Percentiles rank a stretch among this genome's conserved stretches.
Conservation (phyloP, 2,797 vertebrate species). For the Clarias fuscus region DNA sequence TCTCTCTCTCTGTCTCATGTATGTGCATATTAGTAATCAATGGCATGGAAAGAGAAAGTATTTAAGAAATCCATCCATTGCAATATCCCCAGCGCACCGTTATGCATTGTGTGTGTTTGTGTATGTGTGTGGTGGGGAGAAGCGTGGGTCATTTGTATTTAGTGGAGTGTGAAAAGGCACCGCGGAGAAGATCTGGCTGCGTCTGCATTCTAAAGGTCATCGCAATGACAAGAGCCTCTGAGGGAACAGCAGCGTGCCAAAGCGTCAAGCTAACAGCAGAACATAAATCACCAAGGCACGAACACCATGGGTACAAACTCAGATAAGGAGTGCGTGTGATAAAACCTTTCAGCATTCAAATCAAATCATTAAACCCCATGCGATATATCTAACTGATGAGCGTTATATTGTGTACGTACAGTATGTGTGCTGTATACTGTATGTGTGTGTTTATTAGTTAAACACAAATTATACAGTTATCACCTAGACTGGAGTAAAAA, state of each 20-base stretch:
- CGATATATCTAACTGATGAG: not conserved
- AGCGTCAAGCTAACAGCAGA: conserved; percentile 57
- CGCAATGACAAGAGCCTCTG: conserved; percentile 73
- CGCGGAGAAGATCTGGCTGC: conserved; percentile 47
- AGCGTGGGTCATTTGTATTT: conserved; percentile 42
- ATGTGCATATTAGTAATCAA: conserved; percentile 5
- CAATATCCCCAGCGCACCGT: conserved; percentile 1
- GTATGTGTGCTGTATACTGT: not conserved
- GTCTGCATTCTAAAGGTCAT: conserved; percentile 71
- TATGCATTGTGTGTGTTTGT: not conserved
- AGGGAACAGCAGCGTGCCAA: conserved; percentile 64
- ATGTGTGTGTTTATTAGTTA: not conserved
- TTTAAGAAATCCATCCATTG: conserved; percentile 11
- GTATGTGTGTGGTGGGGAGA: conserved; percentile 9
- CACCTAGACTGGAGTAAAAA: conserved; percentile 15
- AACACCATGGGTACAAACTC: conserved; percentile 39
- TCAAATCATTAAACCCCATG: not conserved
- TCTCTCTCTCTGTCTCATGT: conserved; percentile 8
- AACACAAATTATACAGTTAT: conserved; percentile 12
- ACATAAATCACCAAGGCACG: conserved; percentile 30
- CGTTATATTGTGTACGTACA: not conserved
- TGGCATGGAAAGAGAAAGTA: conserved; percentile 3
- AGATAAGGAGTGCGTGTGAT: conserved; percentile 33
- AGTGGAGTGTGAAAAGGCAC: conserved; percentile 33
- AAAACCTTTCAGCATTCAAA: not conserved